Base-by-base conservation (phyloP, 2,113 vertebrate genomes). In the Phainopepla nitens region DNA sequence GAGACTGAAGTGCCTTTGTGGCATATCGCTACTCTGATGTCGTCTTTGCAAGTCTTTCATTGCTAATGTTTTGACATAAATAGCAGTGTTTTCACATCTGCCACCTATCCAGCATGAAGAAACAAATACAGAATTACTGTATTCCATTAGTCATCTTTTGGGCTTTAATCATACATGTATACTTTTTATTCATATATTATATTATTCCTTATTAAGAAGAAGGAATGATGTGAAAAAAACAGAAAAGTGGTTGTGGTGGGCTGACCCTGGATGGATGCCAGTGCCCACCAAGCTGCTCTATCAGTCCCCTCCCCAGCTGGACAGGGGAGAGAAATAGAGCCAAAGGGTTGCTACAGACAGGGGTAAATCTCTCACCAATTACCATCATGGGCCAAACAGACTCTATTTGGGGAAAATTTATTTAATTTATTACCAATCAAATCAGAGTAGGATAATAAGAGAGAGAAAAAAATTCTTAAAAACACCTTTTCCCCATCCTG, bases 1-100 rank as follows among this genome's bases (percentile, higher is more conserved):
- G 36, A 85, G 68, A 93, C 29, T 94, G 71, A 91, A 97, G 72
- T 60, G 71, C 62, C 36, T 91, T 87, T 39, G 47, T 89, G 68
- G 49, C 57, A 70, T 65, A 73, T 62, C 25, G 33, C 13, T 81
- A 13, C 60, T 91, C 64, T 88, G 90, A 89, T 79, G 76, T 88
- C 5, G 17, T 72, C 44, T 94, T 86, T 73, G 17, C 64, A 91
- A 94, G 53, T 15, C 49, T 85, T 86, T 92, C n/a, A 84, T 86
- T 95, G 72, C 47, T 82, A 88, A 76, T 58, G 10, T 36, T 83
- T 62, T 91, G 82, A 91, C 42, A 94, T 24, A 24, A 70, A 91
- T 60, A 95, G 42, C 25, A 51, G 23, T 19, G 8, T 70, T 94
- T 92, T 94, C 50, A n/a, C 69, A 76, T 62, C 29, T 77, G 44